A percentile compares a stretch with the other conserved stretches of the same genome.
phyloP scores from a whole-genome alignment of 1,140 invertebrate genomes.

The Brachionus rubens region DNA sequence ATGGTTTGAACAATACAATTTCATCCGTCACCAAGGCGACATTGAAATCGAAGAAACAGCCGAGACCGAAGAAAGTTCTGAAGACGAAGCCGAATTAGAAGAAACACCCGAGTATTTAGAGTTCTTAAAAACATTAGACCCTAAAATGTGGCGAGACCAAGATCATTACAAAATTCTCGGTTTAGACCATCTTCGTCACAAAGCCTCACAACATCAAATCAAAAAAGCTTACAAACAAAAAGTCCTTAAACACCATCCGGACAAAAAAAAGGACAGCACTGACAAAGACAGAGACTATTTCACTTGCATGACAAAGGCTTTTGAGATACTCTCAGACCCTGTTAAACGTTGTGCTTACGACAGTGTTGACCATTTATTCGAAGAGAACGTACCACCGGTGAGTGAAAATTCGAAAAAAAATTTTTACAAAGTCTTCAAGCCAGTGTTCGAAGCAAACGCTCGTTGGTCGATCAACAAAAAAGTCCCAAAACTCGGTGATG shows the following conservation, averaged over 20 bases:
- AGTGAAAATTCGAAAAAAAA: conserved; percentile 72
- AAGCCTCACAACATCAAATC: conserved; percentile 83
- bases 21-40: neutral
- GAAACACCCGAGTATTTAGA: conserved; percentile 31
- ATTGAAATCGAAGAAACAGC: neutral
- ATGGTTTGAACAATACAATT: conserved; percentile 44
- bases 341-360: conserved; percentile 83
- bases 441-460: conserved; percentile 77
- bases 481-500: conserved; percentile 78
- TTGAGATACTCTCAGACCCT: conserved; percentile 80
- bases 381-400: conserved; percentile 76
- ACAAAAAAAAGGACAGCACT: conserved; percentile 78
- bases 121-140: conserved; percentile 25
- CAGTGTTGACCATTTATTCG: conserved; percentile 89
- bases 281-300: conserved; percentile 79
- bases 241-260: conserved; percentile 92
- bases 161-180: conserved; percentile 93
- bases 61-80: conserved; percentile 4
- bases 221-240: conserved; percentile 82
- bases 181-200: conserved; percentile 72
- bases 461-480: conserved; percentile 85
- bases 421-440: conserved; percentile 76
- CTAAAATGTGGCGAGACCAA: conserved; percentile 66
- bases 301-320: conserved; percentile 88
- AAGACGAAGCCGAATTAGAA: conserved; percentile 34